Base-by-base conservation (phyloP, 2,888 invertebrate species). In the Himalopsyche tibetana region DNA sequence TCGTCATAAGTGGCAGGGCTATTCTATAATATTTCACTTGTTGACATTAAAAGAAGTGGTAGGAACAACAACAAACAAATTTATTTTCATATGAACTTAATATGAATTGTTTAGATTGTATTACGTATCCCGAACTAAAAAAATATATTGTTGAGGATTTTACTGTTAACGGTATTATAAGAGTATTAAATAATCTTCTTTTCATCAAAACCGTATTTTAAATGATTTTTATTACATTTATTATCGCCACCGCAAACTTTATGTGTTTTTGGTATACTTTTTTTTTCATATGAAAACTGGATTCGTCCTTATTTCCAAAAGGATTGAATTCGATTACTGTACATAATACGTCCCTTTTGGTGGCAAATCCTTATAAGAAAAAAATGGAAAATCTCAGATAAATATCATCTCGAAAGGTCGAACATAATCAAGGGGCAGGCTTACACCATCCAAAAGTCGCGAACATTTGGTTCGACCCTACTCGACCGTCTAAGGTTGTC, bases 331-430 rank as follows among this genome's bases (percentile, higher is more conserved):
- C 63, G 63, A 63, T 63, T 63, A 63, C 28, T 63, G 28, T 19
- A 63, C 63, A 63, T 63, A 63, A 63, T 63, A 63, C 63, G 63
- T 63, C 63, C 63, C 28, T 63, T 63, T 63, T 63, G 63, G 63
- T 28, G 63, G 63, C 28, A 63, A 63, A 63, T 63, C 63, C 63
- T 63, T 63, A 63, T 63, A 63, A 63, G 63, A 63, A 63, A 63
- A 63, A 63, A 63, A 63, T 63, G 63, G 63, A 63, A 63, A 19
- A 63, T 63, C 82, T 40, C 38, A 86, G 82, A 83, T 84, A 86
- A 86, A 86, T 86, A 84, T 86, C 86, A 86, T 86, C 84, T 84
- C 84, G 51, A 84, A 51, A 80, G 84, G 86, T 82, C 63, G 86
- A 80, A 84, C 84, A 86, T 86, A 82, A 86, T 86, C 86, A 86